phyloP scores from a whole-genome alignment of 2,113 vertebrate genomes.

The Heliornis fulica region DNA sequence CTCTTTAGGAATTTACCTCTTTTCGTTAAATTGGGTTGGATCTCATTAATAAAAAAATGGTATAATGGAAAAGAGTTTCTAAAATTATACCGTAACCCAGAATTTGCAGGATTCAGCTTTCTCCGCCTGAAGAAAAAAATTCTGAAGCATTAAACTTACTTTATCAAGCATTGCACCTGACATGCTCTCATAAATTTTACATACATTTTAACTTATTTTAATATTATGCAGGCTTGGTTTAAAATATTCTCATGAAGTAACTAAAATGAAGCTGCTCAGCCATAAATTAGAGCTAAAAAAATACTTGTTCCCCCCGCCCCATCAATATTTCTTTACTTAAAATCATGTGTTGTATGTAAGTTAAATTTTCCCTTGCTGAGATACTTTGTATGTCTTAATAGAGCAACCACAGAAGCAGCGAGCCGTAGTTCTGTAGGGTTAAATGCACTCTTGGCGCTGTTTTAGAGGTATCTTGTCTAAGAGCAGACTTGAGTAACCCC shows the following conservation, averaged over 20 bases:
- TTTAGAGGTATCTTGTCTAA: not conserved
- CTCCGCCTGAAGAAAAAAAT: slow-evolving; percentile 74
- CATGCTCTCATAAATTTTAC: slow-evolving; percentile 79
- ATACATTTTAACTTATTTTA: slow-evolving; percentile 80
- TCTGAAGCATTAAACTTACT: slow-evolving; percentile 77
- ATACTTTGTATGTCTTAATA: slow-evolving; percentile 9
- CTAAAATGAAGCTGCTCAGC: slow-evolving; percentile 67
- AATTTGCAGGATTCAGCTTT: slow-evolving; percentile 74
- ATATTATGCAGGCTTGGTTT: slow-evolving; percentile 71
- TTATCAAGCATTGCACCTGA: slow-evolving; percentile 81
- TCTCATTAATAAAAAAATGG: slow-evolving; percentile 81
- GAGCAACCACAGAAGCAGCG: not conserved
- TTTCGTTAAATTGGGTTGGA: slow-evolving; percentile 63
- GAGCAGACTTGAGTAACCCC: not conserved
- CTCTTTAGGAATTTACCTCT: slow-evolving; percentile 64
- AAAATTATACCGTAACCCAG: slow-evolving; percentile 75
- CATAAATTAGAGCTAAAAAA: slow-evolving; percentile 67
- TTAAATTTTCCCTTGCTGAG: slow-evolving; percentile 21
- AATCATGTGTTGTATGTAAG: slow-evolving; percentile 21
- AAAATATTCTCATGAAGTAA: slow-evolving; percentile 67
- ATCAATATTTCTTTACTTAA: slow-evolving; percentile 54
- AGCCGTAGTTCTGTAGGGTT: not conserved
- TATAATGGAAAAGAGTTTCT: slow-evolving; percentile 78
- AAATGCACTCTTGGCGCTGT: not conserved
- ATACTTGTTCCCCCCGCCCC: not conserved